Percentiles rank a stretch among this genome's conserved stretches.
These are phyloP conservation scores for Drosophila putrida DNA, from an alignment of 2,888 invertebrate genomes.

Conservation along the genomic window DNA sequence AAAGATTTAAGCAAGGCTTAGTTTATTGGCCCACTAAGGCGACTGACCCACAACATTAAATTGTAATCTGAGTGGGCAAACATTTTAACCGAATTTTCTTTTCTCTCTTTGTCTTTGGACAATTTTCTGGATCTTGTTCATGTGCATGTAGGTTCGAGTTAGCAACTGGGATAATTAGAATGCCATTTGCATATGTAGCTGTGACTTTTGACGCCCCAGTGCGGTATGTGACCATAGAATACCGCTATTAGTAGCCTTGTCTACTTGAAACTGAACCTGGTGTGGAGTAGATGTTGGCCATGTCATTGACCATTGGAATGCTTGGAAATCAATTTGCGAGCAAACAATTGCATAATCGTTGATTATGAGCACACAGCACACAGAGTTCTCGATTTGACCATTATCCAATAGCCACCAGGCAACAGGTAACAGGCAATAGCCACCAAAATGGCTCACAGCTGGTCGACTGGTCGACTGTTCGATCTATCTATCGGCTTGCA, in stretches of 20 bases:
- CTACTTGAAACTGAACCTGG: slow-evolving; percentile 41
- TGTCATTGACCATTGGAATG: slow-evolving; percentile 72
- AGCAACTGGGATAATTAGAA: slow-evolving; percentile 67
- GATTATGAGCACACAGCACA: slow-evolving; percentile 51
- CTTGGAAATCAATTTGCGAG: slow-evolving; percentile 73
- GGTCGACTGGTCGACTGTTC: slow-evolving; percentile 15
- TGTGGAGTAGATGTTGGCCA: slow-evolving; percentile 17
- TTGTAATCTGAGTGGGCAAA: slow-evolving; percentile 81
- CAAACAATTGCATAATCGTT: slow-evolving; percentile 74
- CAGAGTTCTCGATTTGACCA: slow-evolving; percentile 9
- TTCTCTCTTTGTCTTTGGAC: slow-evolving; percentile 8
- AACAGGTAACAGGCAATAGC: background rate
- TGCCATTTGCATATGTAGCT: slow-evolving; percentile 46
- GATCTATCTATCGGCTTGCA: background rate
- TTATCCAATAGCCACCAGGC: slow-evolving; percentile 2
- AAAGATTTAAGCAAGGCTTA: slow-evolving; percentile 55
- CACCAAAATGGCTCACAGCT: slow-evolving; percentile 55
- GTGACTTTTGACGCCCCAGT: slow-evolving; percentile 71
- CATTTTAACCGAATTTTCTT: slow-evolving; percentile 71
- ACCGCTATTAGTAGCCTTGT: slow-evolving; percentile 46
- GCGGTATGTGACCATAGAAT: slow-evolving; percentile 48
- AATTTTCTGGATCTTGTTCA: slow-evolving; percentile 21
- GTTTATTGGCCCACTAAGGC: slow-evolving; percentile 79
- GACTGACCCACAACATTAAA: slow-evolving; percentile 79
- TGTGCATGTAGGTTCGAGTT: slow-evolving; percentile 42